Conservation (phyloP, 2,113 vertebrate genomes). For the Mesocricetus auratus region DNA sequence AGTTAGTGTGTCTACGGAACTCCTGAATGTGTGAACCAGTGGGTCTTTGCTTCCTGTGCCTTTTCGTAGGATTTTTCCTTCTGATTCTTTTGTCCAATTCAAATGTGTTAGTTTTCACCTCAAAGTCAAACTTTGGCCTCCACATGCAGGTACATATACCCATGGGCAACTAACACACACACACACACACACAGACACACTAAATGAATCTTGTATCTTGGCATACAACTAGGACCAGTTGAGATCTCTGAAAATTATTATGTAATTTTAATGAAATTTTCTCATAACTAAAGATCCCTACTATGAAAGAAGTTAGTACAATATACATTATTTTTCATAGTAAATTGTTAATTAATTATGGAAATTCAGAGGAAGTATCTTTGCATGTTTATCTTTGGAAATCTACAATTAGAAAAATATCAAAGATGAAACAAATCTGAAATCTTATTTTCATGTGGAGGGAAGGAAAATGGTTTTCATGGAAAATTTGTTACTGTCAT, state of each 20-base stretch:
- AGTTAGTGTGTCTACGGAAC: neutral
- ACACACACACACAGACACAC: no score
- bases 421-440: neutral
- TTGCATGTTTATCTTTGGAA: neutral
- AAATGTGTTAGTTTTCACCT: neutral
- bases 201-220: neutral
- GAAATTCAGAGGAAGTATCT: neutral
- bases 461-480: neutral
- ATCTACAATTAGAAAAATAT: neutral
- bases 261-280: neutral
- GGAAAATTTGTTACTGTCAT: neutral
- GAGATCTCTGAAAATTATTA: neutral
- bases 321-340: neutral
- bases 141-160: neutral
- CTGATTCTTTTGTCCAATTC: neutral
- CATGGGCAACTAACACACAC: neutral
- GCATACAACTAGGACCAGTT: neutral
- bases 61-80: neutral
- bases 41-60: neutral
- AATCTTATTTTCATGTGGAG: constrained; percentile 17
- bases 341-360: neutral
- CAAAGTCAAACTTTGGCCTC: neutral
- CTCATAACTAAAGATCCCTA: neutral
- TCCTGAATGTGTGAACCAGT: neutral
- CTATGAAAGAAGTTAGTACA: neutral